These are phyloP conservation scores for Leptopilina drosophilae DNA, from an alignment of 2,888 invertebrate genomes.

Conservation along the genomic window DNA sequence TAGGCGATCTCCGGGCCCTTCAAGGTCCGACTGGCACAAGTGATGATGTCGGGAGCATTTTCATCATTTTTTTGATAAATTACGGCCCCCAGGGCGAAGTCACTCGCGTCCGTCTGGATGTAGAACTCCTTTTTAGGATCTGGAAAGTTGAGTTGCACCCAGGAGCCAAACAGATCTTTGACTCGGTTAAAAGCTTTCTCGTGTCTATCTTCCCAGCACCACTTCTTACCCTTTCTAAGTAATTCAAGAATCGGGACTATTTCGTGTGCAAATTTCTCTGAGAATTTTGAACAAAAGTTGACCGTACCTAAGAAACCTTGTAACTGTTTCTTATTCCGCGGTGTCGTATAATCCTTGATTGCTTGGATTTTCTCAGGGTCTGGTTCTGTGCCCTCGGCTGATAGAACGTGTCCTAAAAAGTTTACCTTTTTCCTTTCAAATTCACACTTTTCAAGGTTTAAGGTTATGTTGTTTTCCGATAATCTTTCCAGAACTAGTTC, in stretches of 20 bases:
- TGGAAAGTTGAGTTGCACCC: too few relatives aligned
- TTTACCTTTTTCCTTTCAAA: conserved; percentile 74
- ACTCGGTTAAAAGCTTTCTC: too few relatives aligned
- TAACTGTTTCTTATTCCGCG: conserved; percentile 43
- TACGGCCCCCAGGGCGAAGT: too few relatives aligned
- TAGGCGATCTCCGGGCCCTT: conserved; percentile 40
- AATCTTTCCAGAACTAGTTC: conserved; percentile 47
- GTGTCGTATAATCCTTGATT: conserved; percentile 13
- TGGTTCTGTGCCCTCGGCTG: conserved; percentile 36
- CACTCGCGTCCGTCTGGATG: too few relatives aligned
- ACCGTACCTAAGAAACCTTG: conserved; percentile 42
- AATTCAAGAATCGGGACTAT: too few relatives aligned
- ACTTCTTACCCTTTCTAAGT: too few relatives aligned
- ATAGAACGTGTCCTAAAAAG: conserved; percentile 43
- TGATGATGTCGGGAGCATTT: too few relatives aligned
- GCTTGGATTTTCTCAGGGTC: conserved; percentile 47
- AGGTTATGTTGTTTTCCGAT: conserved; percentile 50
- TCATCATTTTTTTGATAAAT: too few relatives aligned
- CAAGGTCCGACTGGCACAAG: not conserved
- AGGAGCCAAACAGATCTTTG: too few relatives aligned
- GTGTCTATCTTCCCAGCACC: too few relatives aligned
- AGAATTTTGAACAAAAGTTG: conserved; percentile 6
- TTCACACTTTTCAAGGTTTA: conserved; percentile 75
- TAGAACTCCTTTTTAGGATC: too few relatives aligned
- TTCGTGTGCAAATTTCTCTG: too few relatives aligned